Evolutionary conservation across 2,797 vertebrate species (phyloP).

Genomic region (Cirrhinus molitorella): DNA sequence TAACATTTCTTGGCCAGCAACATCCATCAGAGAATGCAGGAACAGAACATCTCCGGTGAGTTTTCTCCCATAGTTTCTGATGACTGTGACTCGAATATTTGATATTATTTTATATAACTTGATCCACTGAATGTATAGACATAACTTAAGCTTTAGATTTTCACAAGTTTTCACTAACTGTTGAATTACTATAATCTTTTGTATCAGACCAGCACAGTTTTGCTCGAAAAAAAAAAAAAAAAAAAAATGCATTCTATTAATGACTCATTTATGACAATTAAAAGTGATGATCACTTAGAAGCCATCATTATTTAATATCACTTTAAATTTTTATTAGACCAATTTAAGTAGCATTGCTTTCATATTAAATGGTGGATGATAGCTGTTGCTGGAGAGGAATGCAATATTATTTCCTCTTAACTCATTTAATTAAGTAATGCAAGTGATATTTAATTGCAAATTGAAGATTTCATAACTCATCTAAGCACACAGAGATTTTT

Average conservation of each 20-base stretch:
- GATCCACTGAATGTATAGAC: background rate
- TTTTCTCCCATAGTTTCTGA: background rate
- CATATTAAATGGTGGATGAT: background rate
- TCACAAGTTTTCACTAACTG: background rate
- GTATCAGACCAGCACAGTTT: background rate
- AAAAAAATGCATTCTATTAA: background rate
- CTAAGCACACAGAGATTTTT: background rate
- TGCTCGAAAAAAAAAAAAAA: background rate
- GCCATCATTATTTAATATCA: constrained; percentile 18
- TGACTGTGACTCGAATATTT: background rate
- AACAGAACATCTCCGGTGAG: constrained; percentile 43
- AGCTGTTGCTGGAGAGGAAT: background rate
- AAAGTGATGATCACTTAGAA: background rate
- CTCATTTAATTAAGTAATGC: background rate
- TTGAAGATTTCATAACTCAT: background rate
- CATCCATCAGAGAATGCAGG: constrained; percentile 9
- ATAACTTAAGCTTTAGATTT: background rate
- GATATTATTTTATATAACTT: no score
- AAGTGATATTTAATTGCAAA: constrained; percentile 9
- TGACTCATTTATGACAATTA: background rate
- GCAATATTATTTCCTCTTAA: background rate
- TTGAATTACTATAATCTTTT: background rate
- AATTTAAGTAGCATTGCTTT: constrained; percentile 11
- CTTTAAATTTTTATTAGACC: constrained; percentile 14
- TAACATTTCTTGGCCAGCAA: constrained; percentile 68